A percentile compares a stretch with the other conserved stretches of the same genome.
These are phyloP conservation scores for Chaetogeoica ovagalla DNA, from an alignment of 2,888 invertebrate genomes.

Conservation along the genomic window DNA sequence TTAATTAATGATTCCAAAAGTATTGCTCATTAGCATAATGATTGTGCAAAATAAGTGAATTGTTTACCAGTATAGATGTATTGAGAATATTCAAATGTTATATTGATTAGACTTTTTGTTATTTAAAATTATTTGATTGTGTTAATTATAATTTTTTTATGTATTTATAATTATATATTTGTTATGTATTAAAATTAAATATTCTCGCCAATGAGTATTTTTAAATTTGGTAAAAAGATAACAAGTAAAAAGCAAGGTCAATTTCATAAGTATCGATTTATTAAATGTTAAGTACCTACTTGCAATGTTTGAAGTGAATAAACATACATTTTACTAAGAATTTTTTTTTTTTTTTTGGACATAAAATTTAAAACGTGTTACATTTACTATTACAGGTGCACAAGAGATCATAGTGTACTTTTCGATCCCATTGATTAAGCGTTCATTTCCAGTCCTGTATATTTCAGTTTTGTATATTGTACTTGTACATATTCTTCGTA, in stretches of 20 bases:
- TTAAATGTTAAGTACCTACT: no score
- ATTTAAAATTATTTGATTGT: not conserved
- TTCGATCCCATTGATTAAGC: no score
- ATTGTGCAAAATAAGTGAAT: constrained; percentile 28
- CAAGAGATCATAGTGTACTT: no score
- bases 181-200: not conserved
- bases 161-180: not conserved
- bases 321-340: not conserved
- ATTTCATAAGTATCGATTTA: not conserved
- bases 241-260: not conserved
- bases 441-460: no score
- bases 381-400: no score
- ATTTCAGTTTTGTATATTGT: no score
- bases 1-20: not conserved
- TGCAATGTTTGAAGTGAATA: not conserved
- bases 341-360: no score
- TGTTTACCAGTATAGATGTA: not conserved
- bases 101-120: not conserved
- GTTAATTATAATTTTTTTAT: not conserved
- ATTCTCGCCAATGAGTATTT: not conserved
- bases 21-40: constrained; percentile 40
- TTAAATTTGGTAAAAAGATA: constrained; percentile 4
- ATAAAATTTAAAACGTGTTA: no score
- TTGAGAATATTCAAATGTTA: not conserved
- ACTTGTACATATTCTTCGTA: no score